A percentile compares a stretch with the other conserved stretches of the same genome.
These are phyloP conservation scores for Tuberolachnus salignus DNA, from an alignment of 2,888 invertebrate species.

Conservation along the genomic window DNA sequence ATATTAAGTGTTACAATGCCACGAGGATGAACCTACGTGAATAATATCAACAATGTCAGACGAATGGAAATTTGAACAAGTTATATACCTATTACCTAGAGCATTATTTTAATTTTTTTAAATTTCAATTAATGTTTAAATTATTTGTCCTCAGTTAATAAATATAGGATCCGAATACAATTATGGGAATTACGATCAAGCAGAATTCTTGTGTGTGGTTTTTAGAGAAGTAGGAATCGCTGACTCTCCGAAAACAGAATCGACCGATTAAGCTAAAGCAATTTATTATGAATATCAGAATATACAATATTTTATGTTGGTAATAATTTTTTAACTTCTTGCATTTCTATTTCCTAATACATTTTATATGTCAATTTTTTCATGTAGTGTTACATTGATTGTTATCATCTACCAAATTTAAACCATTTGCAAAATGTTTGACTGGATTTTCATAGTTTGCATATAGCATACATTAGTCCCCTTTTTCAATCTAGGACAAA, in stretches of 20 bases:
- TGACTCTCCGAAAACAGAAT: conserved; percentile 79
- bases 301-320: too few relatives aligned
- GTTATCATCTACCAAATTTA: conserved; percentile 11
- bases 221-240: conserved; percentile 89
- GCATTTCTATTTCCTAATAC: neutral
- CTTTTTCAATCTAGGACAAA: conserved; percentile 15
- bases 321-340: conserved; percentile 16
- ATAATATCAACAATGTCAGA: conserved; percentile 99
- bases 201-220: conserved; percentile 98
- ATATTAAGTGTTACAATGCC: conserved; percentile 98
- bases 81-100: conserved; percentile 61
- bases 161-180: conserved; percentile 96
- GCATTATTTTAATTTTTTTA: conserved; percentile 9
- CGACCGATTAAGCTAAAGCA: conserved; percentile 88
- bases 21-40: conserved; percentile 95
- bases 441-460: neutral
- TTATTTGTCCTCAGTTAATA: conserved; percentile 73
- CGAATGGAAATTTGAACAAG: conserved; percentile 98
- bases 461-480: neutral
- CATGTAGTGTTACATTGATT: neutral
- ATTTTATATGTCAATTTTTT: neutral
- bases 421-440: conserved; percentile 19
- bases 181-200: conserved; percentile 95
- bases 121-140: conserved; percentile 17
- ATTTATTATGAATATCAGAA: conserved; percentile 5